Conservation (phyloP, 2,797 vertebrate species). For the Enoplosus armatus region DNA sequence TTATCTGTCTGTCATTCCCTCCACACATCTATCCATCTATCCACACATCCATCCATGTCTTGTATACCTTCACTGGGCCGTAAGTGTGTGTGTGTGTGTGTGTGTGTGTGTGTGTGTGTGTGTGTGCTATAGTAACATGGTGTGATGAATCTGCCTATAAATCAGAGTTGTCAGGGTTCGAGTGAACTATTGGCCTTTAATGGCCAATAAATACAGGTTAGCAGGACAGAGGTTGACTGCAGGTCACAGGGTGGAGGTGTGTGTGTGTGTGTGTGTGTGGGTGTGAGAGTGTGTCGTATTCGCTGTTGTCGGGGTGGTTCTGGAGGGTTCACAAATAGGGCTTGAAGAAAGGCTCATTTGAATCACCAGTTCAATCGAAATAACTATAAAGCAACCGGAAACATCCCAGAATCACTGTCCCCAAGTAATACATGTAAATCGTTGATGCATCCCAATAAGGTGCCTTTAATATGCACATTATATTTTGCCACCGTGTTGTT, state of each 20-base stretch:
- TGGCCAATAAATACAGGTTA: constrained; percentile 86
- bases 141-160: constrained; percentile 78
- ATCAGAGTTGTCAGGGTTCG: constrained; percentile 73
- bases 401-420: neutral
- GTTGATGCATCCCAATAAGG: neutral
- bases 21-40: constrained; percentile 30
- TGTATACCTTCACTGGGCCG: constrained; percentile 31
- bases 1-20: constrained; percentile 17
- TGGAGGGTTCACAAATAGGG: neutral
- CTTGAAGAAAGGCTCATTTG: constrained; percentile 12
- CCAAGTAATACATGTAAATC: neutral
- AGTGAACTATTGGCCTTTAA: constrained; percentile 84
- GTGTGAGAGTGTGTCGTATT: constrained; percentile 16
- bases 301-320: neutral
- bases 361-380: neutral
- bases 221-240: constrained; percentile 83
- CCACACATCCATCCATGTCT: constrained; percentile 32
- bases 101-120: constrained; percentile 58
- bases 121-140: constrained; percentile 50
- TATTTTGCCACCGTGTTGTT: neutral
- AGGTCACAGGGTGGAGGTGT: constrained; percentile 71
- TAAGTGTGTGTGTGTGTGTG: constrained; percentile 57
- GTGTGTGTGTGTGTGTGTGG: constrained; percentile 37
- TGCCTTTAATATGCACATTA: neutral
- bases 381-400: neutral